Evolutionary conservation across 2,888 invertebrate species (phyloP).

Genomic region (Aphodius granarius): DNA sequence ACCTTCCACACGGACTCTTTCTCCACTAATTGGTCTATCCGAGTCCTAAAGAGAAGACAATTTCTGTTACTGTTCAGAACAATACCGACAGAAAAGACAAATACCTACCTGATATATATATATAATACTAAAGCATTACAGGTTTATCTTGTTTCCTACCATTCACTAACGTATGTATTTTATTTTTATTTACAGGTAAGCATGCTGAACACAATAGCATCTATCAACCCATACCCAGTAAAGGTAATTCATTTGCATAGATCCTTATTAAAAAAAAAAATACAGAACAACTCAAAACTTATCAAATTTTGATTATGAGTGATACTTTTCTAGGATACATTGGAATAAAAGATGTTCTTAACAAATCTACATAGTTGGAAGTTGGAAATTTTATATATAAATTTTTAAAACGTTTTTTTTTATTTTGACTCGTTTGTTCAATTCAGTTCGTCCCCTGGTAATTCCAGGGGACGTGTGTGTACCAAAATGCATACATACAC

Average conservation of each 20-base stretch:
- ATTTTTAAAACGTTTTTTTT: too few species aligned
- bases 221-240: neutral
- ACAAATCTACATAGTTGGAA: too few species aligned
- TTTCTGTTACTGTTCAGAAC: neutral
- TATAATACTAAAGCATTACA: neutral
- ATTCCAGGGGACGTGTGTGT: too few species aligned
- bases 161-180: neutral
- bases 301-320: too few species aligned
- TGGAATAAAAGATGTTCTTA: too few species aligned
- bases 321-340: too few species aligned
- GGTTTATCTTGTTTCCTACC: neutral
- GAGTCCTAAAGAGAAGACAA: neutral
- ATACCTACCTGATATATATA: too few species aligned
- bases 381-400: too few species aligned
- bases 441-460: too few species aligned
- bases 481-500: too few species aligned
- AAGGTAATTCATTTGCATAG: neutral
- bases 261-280: neutral
- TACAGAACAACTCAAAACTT: too few species aligned
- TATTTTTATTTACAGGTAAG: neutral
- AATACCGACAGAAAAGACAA: neutral
- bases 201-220: neutral
- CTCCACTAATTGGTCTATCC: slow-evolving; percentile 13
- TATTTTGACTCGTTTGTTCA: too few species aligned
- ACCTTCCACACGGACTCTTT: slow-evolving; percentile 5